These are phyloP conservation scores for Alexandromys fortis DNA, from an alignment of 2,113 vertebrate species.

Conservation along the genomic window DNA sequence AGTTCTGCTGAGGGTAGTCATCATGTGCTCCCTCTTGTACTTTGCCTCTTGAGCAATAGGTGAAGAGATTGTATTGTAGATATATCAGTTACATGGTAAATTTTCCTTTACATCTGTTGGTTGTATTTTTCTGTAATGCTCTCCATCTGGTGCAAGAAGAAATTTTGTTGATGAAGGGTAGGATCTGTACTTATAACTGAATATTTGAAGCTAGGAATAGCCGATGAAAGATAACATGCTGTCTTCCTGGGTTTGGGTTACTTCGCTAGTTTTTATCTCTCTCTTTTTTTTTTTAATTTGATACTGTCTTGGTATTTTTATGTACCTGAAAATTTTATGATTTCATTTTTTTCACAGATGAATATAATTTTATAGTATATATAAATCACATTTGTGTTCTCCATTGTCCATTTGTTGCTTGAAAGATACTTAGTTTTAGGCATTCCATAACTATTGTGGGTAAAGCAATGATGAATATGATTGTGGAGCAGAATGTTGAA, in stretches of 20 bases:
- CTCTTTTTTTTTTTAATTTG: neutral
- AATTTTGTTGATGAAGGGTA: neutral
- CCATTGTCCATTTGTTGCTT: neutral
- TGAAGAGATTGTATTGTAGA: neutral
- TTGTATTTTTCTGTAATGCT: neutral
- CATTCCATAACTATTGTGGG: neutral
- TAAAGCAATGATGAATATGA: neutral
- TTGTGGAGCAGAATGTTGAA: neutral
- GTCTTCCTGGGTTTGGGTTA: neutral
- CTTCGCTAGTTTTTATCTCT: neutral
- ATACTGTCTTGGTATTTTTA: neutral
- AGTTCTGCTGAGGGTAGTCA: neutral
- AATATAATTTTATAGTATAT: neutral
- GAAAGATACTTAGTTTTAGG: neutral
- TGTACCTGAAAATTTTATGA: neutral
- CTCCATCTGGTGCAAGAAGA: neutral
- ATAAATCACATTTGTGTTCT: neutral
- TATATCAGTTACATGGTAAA: neutral
- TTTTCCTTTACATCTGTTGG: neutral
- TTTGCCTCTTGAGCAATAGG: neutral
- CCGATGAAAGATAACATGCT: neutral
- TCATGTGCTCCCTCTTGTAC: neutral
- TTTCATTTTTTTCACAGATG: neutral
- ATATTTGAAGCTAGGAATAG: neutral
- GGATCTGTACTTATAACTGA: neutral